Conservation (phyloP, 2,113 vertebrate species). For the Scopus umbretta region DNA sequence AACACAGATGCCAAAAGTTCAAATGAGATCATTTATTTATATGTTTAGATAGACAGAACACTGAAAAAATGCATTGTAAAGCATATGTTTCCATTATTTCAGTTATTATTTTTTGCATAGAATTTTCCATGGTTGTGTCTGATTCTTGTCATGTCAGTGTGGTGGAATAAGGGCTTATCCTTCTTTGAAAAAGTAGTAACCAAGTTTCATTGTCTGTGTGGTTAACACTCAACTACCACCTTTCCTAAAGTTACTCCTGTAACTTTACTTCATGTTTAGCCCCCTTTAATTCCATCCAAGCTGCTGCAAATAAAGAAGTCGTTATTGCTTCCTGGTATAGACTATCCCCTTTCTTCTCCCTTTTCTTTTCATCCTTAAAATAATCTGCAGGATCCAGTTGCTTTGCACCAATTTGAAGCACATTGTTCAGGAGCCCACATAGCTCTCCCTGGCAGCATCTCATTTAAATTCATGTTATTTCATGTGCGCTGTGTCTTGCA, state of each 20-base stretch:
- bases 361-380: neutral
- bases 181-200: neutral
- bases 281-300: neutral
- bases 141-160: neutral
- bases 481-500: neutral
- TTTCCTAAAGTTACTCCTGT: neutral
- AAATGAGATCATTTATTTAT: neutral
- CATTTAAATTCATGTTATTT: neutral
- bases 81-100: neutral
- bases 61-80: neutral
- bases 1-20: neutral
- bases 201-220: neutral
- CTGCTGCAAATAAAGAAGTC: neutral
- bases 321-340: neutral
- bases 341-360: neutral
- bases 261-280: neutral
- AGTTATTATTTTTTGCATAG: neutral
- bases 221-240: neutral
- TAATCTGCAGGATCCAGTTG: rapidly evolving
- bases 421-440: neutral
- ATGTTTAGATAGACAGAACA: neutral
- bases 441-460: neutral
- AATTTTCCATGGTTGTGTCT: neutral
- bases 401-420: neutral
- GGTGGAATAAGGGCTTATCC: neutral